These are phyloP conservation scores for Calephelis perditalis DNA, from an alignment of 2,888 invertebrate species.

Conservation along the genomic window DNA sequence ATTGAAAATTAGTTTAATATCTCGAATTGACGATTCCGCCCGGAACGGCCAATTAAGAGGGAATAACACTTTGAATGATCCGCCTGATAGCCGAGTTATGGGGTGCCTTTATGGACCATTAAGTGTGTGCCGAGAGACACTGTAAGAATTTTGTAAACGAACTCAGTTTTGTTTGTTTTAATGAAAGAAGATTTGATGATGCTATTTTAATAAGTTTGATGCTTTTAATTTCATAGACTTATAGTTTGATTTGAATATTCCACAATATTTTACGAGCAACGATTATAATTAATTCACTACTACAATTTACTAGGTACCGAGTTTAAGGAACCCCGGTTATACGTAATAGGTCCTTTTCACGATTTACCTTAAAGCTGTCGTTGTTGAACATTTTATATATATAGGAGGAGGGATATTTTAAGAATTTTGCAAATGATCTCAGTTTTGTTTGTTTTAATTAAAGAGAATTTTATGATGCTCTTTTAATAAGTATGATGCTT, in stretches of 20 bases:
- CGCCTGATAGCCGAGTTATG: conserved; percentile 71
- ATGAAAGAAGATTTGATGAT: not conserved
- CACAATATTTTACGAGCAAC: too few relatives aligned
- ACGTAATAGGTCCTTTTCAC: too few relatives aligned
- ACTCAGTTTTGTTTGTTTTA: conserved; percentile 10
- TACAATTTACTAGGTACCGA: too few relatives aligned
- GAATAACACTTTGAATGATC: conserved; percentile 71
- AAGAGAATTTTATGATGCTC: not conserved
- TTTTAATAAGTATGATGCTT: not conserved
- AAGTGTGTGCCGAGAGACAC: conserved; percentile 35
- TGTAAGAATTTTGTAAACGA: conserved; percentile 27
- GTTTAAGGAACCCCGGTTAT: too few relatives aligned
- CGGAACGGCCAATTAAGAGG: conserved; percentile 74
- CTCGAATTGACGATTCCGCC: conserved; percentile 74
- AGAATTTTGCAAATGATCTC: too few relatives aligned
- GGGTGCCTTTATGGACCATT: conserved; percentile 74
- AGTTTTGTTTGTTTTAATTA: too few relatives aligned
- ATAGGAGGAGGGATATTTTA: too few relatives aligned
- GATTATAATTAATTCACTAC: too few relatives aligned
- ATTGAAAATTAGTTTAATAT: conserved; percentile 78
- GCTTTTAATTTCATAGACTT: too few relatives aligned
- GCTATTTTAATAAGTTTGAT: not conserved
- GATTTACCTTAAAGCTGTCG: too few relatives aligned
- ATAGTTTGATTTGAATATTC: too few relatives aligned
- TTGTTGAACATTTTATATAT: too few relatives aligned